Evolutionary conservation across 2,797 vertebrate species (phyloP), one percentile per base, ranked within the genome.

Genomic region (Melanotaenia parkinsoni): DNA sequence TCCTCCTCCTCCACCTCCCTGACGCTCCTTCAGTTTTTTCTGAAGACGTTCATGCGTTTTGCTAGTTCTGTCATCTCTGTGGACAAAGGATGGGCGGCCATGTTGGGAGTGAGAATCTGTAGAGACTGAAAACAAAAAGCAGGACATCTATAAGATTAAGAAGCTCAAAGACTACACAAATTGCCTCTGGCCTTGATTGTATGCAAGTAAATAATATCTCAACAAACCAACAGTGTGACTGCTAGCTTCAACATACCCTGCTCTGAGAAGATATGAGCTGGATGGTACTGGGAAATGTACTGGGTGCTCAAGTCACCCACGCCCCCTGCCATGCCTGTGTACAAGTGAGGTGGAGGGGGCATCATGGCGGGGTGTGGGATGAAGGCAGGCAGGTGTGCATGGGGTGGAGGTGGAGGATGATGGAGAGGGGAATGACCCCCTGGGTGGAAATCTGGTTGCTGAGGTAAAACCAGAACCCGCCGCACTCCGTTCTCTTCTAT

Each of bases 401-500:
- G 97, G 26, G 96, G 96, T 57, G 96, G 96, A 78, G 96, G 96
- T 3, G 96, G 95, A 76, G 96, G 93, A 82, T 96, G 96, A 87
- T 98, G 97, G 77, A 98, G 94, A 68, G 97, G 96, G 65, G 97
- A 93, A 79, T 98, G 97, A 65, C 96, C 95, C 80, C 96, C 96
- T 56, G 97, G 97, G 92, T 98, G 97, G 91, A 97, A 99, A 84
- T 99, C 98, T 87, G 97, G 96, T 89, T 99, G 98, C 92, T 99
- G 98, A 88, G 98, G 98, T 94, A 99, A 96, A 88, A 99, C 98
- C 95, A 99, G 93, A 88, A 99, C 98, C 91, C 98, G 96, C 80
- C 97, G 96, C 89, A 99, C 97, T 83, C 98, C 97, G 51, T 97
- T 99, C 90, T 99, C 97, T 91, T 99, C 98, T 87, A 99, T 99